Evolutionary conservation across 2,113 vertebrate genomes (phyloP).

Genomic region (Sula dactylatra): DNA sequence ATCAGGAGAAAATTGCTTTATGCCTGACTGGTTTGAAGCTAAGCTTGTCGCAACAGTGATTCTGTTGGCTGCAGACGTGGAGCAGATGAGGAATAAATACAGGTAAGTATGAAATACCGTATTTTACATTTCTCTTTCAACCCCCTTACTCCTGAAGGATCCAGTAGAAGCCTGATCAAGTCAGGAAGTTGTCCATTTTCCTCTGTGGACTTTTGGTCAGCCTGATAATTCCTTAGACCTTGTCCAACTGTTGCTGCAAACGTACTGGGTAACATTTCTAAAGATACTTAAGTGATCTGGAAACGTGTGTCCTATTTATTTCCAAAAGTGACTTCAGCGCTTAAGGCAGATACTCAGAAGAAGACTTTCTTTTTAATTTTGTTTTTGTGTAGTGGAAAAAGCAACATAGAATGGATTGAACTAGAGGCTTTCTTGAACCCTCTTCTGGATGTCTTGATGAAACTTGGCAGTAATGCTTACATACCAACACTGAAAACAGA

Average conservation of each 20-base stretch:
- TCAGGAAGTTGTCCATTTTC: not conserved
- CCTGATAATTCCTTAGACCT: not conserved
- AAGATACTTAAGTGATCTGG: not conserved
- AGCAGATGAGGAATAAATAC: slow-evolving; percentile 49
- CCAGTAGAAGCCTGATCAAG: not conserved
- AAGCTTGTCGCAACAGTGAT: slow-evolving; percentile 83
- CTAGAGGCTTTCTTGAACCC: slow-evolving; percentile 83
- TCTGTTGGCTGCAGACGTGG: slow-evolving; percentile 81
- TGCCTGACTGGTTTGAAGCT: slow-evolving; percentile 85
- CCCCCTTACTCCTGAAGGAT: not conserved
- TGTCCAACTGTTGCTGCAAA: not conserved
- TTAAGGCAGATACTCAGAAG: slow-evolving; percentile 33
- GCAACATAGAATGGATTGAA: slow-evolving; percentile 47
- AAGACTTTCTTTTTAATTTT: slow-evolving; percentile 61
- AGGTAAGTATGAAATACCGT: slow-evolving; percentile 57
- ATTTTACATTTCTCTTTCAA: slow-evolving; percentile 33
- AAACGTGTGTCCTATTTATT: not conserved
- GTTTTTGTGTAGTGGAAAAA: slow-evolving; percentile 69
- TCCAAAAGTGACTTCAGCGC: not conserved
- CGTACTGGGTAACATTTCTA: not conserved
- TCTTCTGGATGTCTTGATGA: slow-evolving; percentile 84
- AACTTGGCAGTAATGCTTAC: slow-evolving; percentile 88
- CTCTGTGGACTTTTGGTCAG: not conserved
- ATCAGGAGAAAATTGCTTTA: slow-evolving; percentile 73
- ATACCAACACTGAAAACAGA: slow-evolving; percentile 85